Evolutionary conservation across 2,888 invertebrate genomes (phyloP).

Genomic region (Eristalis pertinax): DNA sequence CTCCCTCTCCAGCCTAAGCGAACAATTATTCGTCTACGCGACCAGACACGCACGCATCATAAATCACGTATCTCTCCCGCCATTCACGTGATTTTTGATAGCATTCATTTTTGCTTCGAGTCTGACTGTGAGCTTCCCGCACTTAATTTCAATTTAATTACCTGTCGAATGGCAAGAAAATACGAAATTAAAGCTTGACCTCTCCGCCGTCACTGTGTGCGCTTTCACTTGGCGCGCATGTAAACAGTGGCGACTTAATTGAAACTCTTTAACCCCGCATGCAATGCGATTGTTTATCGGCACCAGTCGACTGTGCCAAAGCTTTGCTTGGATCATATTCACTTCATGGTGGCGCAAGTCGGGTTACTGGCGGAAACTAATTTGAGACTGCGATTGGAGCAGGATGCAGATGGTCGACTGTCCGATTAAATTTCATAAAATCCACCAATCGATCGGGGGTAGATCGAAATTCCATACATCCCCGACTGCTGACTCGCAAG

Average conservation of each 20-base stretch:
- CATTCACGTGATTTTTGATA: slow-evolving; percentile 23
- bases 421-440: slow-evolving; percentile 64
- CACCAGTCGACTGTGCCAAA: not conserved
- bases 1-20: slow-evolving; percentile 25
- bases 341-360: slow-evolving; percentile 23
- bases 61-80: slow-evolving; percentile 57
- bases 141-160: slow-evolving; percentile 63
- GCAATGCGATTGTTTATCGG: slow-evolving; percentile 22
- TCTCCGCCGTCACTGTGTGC: not conserved
- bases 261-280: slow-evolving; percentile 42
- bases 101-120: slow-evolving; percentile 5
- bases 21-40: slow-evolving; percentile 32
- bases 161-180: slow-evolving; percentile 33
- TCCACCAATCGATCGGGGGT: slow-evolving; percentile 36
- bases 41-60: slow-evolving; percentile 46
- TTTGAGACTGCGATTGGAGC: slow-evolving; percentile 36
- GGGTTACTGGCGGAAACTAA: slow-evolving; percentile 38
- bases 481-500: not conserved
- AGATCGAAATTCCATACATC: not conserved
- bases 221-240: slow-evolving; percentile 47
- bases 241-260: not conserved
- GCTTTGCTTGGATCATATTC: not conserved
- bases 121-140: slow-evolving; percentile 29
- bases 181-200: not conserved
- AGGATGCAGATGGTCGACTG: slow-evolving; percentile 63